phyloP scores from a whole-genome alignment of 1,140 invertebrate genomes.

The Lepeophtheirus salmonis region DNA sequence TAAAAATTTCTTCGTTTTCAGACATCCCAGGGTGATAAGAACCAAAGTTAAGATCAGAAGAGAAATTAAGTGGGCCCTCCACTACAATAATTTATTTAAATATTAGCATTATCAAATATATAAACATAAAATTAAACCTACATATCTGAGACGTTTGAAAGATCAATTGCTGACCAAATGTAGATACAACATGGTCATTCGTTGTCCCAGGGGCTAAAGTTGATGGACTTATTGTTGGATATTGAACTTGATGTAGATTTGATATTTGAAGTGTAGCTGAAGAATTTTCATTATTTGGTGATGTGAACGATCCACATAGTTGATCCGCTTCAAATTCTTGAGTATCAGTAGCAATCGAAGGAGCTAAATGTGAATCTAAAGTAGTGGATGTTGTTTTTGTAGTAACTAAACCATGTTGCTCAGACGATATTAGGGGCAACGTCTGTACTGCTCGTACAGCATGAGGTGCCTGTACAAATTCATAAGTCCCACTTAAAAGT shows the following conservation, averaged over 20 bases:
- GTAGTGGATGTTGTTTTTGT: background rate
- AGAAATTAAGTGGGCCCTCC: too few species aligned
- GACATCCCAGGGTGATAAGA: too few species aligned
- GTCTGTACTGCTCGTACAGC: slow-evolving; percentile 3
- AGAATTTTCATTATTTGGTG: background rate
- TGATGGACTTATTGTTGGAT: background rate
- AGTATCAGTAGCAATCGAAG: background rate
- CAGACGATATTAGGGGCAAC: background rate
- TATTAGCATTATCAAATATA: too few species aligned
- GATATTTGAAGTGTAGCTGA: background rate
- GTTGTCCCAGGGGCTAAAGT: background rate
- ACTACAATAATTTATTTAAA: too few species aligned
- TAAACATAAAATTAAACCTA: too few species aligned
- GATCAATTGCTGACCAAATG: slow-evolving; percentile 2
- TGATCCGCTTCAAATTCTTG: background rate
- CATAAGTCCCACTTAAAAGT: background rate
- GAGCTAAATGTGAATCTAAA: background rate
- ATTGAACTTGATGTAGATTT: background rate
- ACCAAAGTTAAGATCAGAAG: too few species aligned
- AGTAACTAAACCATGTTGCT: background rate
- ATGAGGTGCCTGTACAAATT: background rate
- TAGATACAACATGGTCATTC: background rate
- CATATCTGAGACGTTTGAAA: slow-evolving; percentile 1
- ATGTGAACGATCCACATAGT: background rate
- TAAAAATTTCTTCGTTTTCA: too few species aligned